These are phyloP conservation scores for Tuta absoluta DNA, from an alignment of 2,888 invertebrate species.

Conservation along the genomic window DNA sequence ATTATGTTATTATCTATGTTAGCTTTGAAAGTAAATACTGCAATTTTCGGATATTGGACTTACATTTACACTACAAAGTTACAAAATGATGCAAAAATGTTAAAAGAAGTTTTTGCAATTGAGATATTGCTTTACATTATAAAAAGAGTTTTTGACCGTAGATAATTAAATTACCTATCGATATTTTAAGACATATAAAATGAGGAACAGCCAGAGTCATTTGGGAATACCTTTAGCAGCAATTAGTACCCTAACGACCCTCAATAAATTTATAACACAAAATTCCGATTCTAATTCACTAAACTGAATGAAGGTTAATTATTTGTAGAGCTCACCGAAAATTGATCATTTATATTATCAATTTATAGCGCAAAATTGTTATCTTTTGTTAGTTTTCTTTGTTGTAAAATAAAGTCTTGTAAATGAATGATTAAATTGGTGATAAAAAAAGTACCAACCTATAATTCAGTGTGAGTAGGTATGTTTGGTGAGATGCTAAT, in stretches of 20 bases:
- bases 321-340: neutral
- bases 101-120: too few species aligned
- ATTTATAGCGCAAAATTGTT: too few species aligned
- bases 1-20: too few species aligned
- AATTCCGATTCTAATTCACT: conserved; percentile 54
- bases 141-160: neutral
- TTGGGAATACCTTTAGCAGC: conserved; percentile 52
- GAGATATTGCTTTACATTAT: neutral
- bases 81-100: too few species aligned
- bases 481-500: too few species aligned
- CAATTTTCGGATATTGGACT: too few species aligned
- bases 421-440: too few species aligned
- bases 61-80: neutral
- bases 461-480: too few species aligned
- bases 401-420: too few species aligned
- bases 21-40: too few species aligned
- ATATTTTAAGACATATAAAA: neutral
- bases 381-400: too few species aligned
- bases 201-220: conserved; percentile 36
- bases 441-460: too few species aligned
- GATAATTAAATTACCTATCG: neutral
- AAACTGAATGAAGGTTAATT: neutral
- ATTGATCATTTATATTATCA: neutral
- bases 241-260: conserved; percentile 64
- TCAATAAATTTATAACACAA: conserved; percentile 52